A percentile compares a stretch with the other conserved stretches of the same genome.
phyloP scores from a whole-genome alignment of 2,797 vertebrate species.

The Danionella dracula region DNA sequence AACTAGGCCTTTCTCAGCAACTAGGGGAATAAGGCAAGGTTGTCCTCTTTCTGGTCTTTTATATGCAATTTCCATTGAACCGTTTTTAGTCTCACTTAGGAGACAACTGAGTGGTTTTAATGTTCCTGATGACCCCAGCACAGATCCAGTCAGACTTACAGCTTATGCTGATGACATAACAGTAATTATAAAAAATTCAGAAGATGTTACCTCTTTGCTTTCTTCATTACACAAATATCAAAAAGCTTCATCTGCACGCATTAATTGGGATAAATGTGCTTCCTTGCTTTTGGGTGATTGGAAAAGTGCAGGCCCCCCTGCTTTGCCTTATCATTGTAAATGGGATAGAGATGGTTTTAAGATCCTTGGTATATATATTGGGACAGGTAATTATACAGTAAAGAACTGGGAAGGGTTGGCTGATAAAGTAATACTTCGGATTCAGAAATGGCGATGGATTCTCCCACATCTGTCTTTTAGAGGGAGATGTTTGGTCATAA shows the following conservation, averaged over 20 bases:
- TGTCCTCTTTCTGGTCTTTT: not conserved
- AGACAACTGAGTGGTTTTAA: not conserved
- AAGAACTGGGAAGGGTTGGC: not conserved
- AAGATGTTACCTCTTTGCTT: no score
- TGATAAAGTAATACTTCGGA: not conserved
- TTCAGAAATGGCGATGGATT: not conserved
- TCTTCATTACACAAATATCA: not conserved
- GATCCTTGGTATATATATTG: not conserved
- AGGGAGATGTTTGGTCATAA: not conserved
- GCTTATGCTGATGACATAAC: not conserved
- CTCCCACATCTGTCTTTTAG: not conserved
- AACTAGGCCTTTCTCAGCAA: not conserved
- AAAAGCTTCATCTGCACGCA: not conserved
- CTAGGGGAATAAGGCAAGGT: not conserved
- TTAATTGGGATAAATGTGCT: not conserved
- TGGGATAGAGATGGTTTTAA: not conserved
- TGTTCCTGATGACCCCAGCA: not conserved
- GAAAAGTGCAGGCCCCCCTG: not conserved
- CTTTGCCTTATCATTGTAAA: no score
- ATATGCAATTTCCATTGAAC: not conserved
- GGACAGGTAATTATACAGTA: not conserved
- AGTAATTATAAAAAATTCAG: not conserved
- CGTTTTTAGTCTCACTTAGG: not conserved
- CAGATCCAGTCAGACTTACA: not conserved
- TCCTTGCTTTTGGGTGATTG: no score